These are phyloP conservation scores for Anthopleura xanthogrammica DNA, from an alignment of 92 coral and sea anemone genomes.

Conservation along the genomic window DNA sequence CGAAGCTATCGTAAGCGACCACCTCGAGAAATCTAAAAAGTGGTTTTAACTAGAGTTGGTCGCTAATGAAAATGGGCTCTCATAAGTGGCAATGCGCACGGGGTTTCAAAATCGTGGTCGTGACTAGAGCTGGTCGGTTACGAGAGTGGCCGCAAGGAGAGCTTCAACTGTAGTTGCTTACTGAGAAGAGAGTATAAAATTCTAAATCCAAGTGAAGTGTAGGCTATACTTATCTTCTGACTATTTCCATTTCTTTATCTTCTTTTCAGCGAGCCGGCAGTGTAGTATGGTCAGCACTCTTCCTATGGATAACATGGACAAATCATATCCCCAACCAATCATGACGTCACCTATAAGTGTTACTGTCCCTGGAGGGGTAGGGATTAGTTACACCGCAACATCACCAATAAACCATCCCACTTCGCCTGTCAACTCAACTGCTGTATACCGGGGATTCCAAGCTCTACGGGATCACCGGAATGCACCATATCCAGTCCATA, in stretches of 20 bases:
- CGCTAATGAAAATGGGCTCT: too few relatives aligned
- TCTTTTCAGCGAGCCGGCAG: slow-evolving; percentile 20
- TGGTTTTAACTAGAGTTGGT: too few relatives aligned
- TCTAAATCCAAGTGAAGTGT: neutral
- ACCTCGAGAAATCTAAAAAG: too few relatives aligned
- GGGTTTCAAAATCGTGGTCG: too few relatives aligned
- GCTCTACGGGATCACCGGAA: slow-evolving; percentile 56
- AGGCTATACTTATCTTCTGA: neutral
- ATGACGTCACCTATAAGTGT: slow-evolving; percentile 53
- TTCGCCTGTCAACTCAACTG: slow-evolving; percentile 51
- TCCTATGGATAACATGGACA: slow-evolving; percentile 36
- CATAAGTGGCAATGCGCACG: too few relatives aligned
- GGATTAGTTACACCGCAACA: slow-evolving; percentile 37
- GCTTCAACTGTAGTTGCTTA: too few relatives aligned
- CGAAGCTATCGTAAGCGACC: too few relatives aligned
- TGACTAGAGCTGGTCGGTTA: too few relatives aligned
- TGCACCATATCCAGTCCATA: slow-evolving; percentile 56
- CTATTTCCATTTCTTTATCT: neutral
- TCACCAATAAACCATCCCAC: slow-evolving; percentile 63
- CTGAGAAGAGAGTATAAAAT: neutral
- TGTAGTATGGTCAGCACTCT: slow-evolving; percentile 38
- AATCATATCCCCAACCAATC: slow-evolving; percentile 36
- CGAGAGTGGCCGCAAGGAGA: too few relatives aligned
- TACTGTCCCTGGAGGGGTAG: slow-evolving; percentile 50
- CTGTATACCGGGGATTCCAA: slow-evolving; percentile 60